A percentile compares a stretch with the other conserved stretches of the same genome.
Conservation (phyloP, 1,140 invertebrate genomes). For the Drosophila micromelanica region DNA sequence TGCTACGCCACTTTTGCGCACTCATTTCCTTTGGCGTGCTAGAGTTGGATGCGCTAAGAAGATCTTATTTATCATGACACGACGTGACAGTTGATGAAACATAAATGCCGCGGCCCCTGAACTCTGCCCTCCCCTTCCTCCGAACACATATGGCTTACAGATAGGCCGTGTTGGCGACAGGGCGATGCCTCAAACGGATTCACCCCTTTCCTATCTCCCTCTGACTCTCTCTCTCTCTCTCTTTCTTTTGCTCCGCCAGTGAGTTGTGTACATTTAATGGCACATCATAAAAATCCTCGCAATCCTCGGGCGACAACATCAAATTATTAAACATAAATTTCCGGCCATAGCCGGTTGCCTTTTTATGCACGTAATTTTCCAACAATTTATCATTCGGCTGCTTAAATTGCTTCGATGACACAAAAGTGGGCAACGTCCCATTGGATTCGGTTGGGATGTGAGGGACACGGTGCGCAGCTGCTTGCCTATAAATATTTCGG, state of each 20-base stretch:
- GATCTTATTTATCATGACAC: constrained; percentile 76
- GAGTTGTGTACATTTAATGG: constrained; percentile 54
- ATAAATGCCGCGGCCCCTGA: constrained; percentile 54
- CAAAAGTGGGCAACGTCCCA: constrained; percentile 58
- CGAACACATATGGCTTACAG: constrained; percentile 14
- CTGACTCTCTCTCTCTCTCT: no score
- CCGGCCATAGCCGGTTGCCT: constrained; percentile 45
- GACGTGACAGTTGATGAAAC: constrained; percentile 73
- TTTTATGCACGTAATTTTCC: constrained; percentile 78
- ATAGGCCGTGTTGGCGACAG: constrained; percentile 1
- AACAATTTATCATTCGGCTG: constrained; percentile 75
- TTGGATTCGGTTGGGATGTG: constrained; percentile 3
- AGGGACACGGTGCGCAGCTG: constrained; percentile 21
- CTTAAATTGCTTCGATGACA: constrained; percentile 75
- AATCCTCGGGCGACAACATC: constrained; percentile 60
- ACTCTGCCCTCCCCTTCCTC: neutral
- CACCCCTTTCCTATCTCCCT: neutral
- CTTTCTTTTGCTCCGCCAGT: neutral
- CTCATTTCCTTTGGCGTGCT: constrained; percentile 60
- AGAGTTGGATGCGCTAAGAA: constrained; percentile 63
- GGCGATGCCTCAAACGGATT: constrained; percentile 3
- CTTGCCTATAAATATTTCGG: constrained; percentile 71
- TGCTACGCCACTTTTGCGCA: constrained; percentile 55
- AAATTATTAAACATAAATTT: constrained; percentile 82
- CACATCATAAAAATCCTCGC: constrained; percentile 60